These are phyloP conservation scores for Atlantisia rogersi DNA, from an alignment of 2,113 vertebrate species.

Conservation along the genomic window DNA sequence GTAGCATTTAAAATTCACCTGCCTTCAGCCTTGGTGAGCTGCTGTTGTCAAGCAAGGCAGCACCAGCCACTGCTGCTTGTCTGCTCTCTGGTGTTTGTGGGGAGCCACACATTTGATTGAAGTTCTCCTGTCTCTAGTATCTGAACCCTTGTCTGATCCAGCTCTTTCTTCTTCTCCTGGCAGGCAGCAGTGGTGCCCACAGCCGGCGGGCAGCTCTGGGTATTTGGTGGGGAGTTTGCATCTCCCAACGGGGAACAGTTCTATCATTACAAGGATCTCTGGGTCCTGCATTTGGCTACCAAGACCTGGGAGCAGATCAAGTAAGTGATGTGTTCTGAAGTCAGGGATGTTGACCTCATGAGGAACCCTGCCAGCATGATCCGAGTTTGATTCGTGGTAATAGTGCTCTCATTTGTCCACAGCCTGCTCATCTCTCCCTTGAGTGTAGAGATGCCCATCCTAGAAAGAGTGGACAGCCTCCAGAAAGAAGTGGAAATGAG, in stretches of 20 bases:
- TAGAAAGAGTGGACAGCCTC: background rate
- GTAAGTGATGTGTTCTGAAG: slow-evolving; percentile 71
- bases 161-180: background rate
- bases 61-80: background rate
- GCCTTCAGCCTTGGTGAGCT: background rate
- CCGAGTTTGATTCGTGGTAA: background rate
- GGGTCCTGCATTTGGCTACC: slow-evolving; percentile 92
- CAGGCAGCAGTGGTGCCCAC: slow-evolving; percentile 91
- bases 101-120: background rate
- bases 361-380: background rate
- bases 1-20: background rate
- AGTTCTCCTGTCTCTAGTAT: background rate
- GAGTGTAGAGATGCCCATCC: background rate
- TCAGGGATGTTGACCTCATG: background rate
- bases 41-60: background rate
- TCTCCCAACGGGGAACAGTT: slow-evolving; percentile 94
- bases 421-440: background rate
- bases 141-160: background rate
- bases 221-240: slow-evolving; percentile 97
- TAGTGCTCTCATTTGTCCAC: background rate
- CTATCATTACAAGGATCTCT: slow-evolving; percentile 98
- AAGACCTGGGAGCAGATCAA: slow-evolving; percentile 95
- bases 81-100: background rate
- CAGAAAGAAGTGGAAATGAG: background rate
- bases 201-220: slow-evolving; percentile 91